phyloP scores from a whole-genome alignment of 2,888 invertebrate species.

The Linnaemya vulpina region DNA sequence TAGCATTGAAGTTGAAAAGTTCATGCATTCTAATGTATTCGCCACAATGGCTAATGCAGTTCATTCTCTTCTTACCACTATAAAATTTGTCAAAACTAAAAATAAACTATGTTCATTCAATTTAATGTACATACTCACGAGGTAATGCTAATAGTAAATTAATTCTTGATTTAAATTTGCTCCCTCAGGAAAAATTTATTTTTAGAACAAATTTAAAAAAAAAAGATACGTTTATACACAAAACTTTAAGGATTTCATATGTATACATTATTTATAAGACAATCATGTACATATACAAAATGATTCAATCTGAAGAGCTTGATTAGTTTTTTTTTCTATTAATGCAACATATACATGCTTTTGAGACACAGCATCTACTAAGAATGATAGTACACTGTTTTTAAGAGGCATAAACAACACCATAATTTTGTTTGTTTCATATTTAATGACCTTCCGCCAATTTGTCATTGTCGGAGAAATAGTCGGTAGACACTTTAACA shows the following conservation, averaged over 20 bases:
- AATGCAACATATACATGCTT: slow-evolving; percentile 19
- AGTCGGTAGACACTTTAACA: slow-evolving; percentile 81
- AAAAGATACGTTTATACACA: slow-evolving; percentile 21
- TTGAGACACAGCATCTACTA: slow-evolving; percentile 9
- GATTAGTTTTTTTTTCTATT: slow-evolving; percentile 9
- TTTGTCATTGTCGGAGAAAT: slow-evolving; percentile 81
- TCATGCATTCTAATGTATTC: background rate
- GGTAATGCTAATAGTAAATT: background rate
- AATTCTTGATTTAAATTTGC: background rate
- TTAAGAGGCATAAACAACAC: slow-evolving; percentile 17
- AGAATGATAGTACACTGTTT: slow-evolving; percentile 32
- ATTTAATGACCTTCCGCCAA: slow-evolving; percentile 74
- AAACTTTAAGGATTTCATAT: slow-evolving; percentile 31
- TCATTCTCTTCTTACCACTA: background rate
- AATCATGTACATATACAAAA: slow-evolving; percentile 18
- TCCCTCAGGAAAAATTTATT: slow-evolving; percentile 50
- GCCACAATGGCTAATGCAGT: background rate
- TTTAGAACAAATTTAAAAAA: slow-evolving; percentile 26
- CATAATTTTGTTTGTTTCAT: slow-evolving; percentile 6
- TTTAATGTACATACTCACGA: background rate
- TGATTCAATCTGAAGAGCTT: slow-evolving; percentile 36
- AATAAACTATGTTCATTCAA: background rate
- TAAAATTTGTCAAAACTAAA: background rate
- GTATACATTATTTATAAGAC: slow-evolving; percentile 14
- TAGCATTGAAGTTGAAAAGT: too few relatives aligned